Conservation (phyloP, 2,797 vertebrate species). For the Acipenser oxyrinchus region DNA sequence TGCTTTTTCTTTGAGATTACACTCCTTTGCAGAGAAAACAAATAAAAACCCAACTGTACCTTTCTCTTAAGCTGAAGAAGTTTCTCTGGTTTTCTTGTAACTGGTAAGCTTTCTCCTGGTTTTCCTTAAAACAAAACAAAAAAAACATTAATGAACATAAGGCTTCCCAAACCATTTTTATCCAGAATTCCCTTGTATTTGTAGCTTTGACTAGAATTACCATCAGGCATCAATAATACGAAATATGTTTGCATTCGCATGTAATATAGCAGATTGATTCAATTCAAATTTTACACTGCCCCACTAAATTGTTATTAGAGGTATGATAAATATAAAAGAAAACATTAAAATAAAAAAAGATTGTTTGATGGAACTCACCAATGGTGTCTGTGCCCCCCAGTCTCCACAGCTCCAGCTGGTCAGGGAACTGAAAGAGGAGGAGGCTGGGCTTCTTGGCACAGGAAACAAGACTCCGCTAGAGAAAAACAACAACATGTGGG, state of each 20-base stretch:
- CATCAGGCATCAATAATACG: too few species aligned
- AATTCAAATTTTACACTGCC: too few species aligned
- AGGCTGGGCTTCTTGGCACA: slow-evolving; percentile 75
- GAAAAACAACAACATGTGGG: neutral
- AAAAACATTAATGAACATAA: slow-evolving; percentile 6
- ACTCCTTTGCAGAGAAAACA: neutral
- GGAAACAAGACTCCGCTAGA: slow-evolving; percentile 67
- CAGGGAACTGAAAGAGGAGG: slow-evolving; percentile 86
- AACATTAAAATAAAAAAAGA: neutral
- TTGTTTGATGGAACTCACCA: slow-evolving; percentile 47
- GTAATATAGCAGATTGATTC: too few species aligned
- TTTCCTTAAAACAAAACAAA: slow-evolving; percentile 48
- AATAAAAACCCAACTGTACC: slow-evolving; percentile 50
- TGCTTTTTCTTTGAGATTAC: neutral
- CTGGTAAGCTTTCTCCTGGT: slow-evolving; percentile 65
- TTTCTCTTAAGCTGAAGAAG: slow-evolving; percentile 84
- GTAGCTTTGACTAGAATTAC: too few species aligned
- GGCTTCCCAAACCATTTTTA: neutral
- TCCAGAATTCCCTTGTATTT: neutral
- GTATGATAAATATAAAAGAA: too few species aligned
- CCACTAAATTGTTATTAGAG: too few species aligned
- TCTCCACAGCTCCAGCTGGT: slow-evolving; percentile 83
- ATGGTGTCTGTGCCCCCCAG: slow-evolving; percentile 71
- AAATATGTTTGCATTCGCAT: too few species aligned
- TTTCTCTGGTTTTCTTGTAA: slow-evolving; percentile 77